phyloP scores from a whole-genome alignment of 35 echinoderm and acorn worm species.

The Heliocidaris tuberculata region DNA sequence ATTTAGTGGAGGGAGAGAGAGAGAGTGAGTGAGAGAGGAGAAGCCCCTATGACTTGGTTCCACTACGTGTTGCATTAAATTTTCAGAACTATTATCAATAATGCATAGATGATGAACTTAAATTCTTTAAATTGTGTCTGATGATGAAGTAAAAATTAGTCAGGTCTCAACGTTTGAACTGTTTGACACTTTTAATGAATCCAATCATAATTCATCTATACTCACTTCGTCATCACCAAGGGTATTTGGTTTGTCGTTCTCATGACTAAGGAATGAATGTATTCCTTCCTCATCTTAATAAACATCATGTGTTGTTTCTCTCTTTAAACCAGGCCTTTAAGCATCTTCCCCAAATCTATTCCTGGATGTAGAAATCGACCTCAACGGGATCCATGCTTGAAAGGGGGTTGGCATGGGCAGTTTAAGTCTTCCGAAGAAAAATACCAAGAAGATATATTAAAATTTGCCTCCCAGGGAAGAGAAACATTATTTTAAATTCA shows the following conservation, averaged over 20 bases:
- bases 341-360: not conserved
- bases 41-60: too few species aligned
- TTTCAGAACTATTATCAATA: too few species aligned
- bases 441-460: not conserved
- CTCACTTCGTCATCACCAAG: not conserved
- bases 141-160: not conserved
- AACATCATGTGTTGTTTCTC: not conserved
- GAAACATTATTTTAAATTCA: not conserved
- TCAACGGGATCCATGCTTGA: not conserved
- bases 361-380: not conserved
- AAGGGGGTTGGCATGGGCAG: not conserved
- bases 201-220: not conserved
- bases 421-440: not conserved
- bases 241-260: conserved; percentile 1
- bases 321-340: not conserved
- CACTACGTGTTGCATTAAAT: too few species aligned
- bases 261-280: conserved; percentile 11
- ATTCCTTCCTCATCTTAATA: not conserved
- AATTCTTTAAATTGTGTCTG: not conserved
- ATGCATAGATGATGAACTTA: too few species aligned
- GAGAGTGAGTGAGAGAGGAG: too few species aligned
- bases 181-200: not conserved
- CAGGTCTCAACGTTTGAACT: not conserved
- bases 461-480: not conserved
- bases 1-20: too few species aligned